Conservation (phyloP, 1,140 invertebrate genomes). For the Fopius arisanus region DNA sequence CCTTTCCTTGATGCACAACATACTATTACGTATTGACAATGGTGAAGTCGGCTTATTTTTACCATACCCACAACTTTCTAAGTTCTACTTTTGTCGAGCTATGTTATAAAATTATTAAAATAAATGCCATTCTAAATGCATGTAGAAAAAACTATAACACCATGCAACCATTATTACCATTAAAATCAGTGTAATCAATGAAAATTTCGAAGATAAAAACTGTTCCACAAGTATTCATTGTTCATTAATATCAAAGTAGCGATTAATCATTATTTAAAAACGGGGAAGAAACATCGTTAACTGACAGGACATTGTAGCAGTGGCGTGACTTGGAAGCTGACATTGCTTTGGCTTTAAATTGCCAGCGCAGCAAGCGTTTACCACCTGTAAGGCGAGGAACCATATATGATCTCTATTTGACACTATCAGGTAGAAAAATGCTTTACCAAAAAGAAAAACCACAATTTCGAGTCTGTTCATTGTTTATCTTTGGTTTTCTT, state of each 20-base stretch:
- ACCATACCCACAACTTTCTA: no score
- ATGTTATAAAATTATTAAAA: no score
- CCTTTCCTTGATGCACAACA: no score
- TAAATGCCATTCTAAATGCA: neutral
- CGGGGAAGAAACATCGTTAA: slow-evolving; percentile 53
- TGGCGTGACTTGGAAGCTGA: slow-evolving; percentile 75
- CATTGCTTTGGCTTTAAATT: slow-evolving; percentile 75
- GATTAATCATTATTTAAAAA: slow-evolving; percentile 31
- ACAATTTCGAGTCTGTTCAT: slow-evolving; percentile 31
- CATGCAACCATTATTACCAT: neutral
- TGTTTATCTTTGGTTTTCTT: slow-evolving; percentile 22
- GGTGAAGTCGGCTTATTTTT: no score
- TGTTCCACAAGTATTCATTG: no score
- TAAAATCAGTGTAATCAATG: no score
- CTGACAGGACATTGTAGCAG: slow-evolving; percentile 65
- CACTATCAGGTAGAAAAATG: slow-evolving; percentile 79
- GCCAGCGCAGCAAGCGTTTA: slow-evolving; percentile 80
- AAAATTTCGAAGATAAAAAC: no score
- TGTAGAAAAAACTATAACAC: neutral
- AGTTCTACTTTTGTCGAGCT: no score
- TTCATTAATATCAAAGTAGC: slow-evolving; percentile 53
- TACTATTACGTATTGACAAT: no score
- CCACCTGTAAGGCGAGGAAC: slow-evolving; percentile 83
- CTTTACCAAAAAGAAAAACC: slow-evolving; percentile 52
- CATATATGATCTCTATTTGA: slow-evolving; percentile 84